Conservation (phyloP, 2,888 invertebrate species). For the Tineola bisselliella region DNA sequence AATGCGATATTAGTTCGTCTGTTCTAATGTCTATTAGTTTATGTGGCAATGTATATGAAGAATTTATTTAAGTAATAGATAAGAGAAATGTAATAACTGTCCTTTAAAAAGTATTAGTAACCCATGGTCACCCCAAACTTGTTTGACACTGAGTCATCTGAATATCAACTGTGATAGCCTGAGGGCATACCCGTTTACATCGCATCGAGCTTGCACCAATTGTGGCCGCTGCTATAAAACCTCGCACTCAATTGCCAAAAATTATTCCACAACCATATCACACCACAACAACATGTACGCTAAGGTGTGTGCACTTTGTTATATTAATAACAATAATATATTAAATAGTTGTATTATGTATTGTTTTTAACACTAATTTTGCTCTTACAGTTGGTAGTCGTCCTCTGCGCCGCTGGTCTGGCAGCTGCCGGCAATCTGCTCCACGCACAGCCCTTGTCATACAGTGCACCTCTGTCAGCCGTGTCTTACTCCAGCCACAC, state of each 20-base stretch:
- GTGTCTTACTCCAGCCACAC: constrained; percentile 26
- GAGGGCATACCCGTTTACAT: background rate
- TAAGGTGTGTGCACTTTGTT: background rate
- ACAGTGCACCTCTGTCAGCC: constrained; percentile 47
- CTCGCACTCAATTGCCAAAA: background rate
- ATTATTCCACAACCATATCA: background rate
- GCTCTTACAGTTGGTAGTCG: constrained; percentile 56
- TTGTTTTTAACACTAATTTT: background rate
- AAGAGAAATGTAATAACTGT: background rate
- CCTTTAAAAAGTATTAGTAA: background rate
- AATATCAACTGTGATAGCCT: background rate
- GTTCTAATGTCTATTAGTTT: no score
- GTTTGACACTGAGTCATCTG: background rate
- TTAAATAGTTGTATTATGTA: no score
- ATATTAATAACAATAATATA: background rate
- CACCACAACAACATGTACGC: background rate
- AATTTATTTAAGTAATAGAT: no score
- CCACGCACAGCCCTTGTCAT: constrained; percentile 54
- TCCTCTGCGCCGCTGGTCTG: constrained; percentile 68
- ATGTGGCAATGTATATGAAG: no score
- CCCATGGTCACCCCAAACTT: background rate
- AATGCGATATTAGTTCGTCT: no score
- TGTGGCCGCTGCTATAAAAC: background rate
- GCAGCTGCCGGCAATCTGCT: constrained; percentile 66
- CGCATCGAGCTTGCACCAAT: background rate